Evolutionary conservation across 2,113 vertebrate species (phyloP), one percentile per base, ranked within the genome.

Genomic region (Todiramphus chloris): DNA sequence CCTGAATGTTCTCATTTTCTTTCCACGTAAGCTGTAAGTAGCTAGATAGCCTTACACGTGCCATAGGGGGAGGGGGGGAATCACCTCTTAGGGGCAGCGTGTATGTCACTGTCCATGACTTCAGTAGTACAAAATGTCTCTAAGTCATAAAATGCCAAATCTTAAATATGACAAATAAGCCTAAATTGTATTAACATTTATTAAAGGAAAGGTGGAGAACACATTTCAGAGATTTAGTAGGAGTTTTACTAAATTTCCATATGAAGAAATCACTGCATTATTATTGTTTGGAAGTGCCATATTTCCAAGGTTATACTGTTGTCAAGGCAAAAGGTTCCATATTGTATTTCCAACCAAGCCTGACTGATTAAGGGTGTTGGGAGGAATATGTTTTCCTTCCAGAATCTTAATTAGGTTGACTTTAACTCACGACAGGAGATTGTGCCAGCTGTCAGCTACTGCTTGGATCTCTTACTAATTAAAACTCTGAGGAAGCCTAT

Each of bases 401-500:
- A 96, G 98, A 99, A 99, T 98, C 98, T 98, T 98, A 99, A 99
- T 99, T 99, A 99, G 98, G 97, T 98, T 98, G 98, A 98, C 98
- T 99, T 98, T 97, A 98, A 98, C 97, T 98, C 98, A 98, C 96
- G 94, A 98, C 96, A 96, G 98, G 98, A 98, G 98, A 98, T 98
- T 98, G 97, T 98, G 97, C 98, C 98, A 98, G 98, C 98, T 99
- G 98, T 98, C 98, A 98, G 97, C 96, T 97, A 97, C 98, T 98
- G 97, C 97, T 97, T 98, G 97, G 96, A 98, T 98, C 97, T 97
- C 96, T 97, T 97, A 96, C 98, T 99, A 99, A 99, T 99, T 99
- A 99, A 99, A 98, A 92, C 97, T 98, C 97, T 87, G 94, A 98
- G 97, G 96, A 98, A 98, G 96, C 96, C 97, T 97, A 97, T 99